These are phyloP conservation scores for Thunnus albacares DNA, from an alignment of 2,797 vertebrate species.

Conservation along the genomic window DNA sequence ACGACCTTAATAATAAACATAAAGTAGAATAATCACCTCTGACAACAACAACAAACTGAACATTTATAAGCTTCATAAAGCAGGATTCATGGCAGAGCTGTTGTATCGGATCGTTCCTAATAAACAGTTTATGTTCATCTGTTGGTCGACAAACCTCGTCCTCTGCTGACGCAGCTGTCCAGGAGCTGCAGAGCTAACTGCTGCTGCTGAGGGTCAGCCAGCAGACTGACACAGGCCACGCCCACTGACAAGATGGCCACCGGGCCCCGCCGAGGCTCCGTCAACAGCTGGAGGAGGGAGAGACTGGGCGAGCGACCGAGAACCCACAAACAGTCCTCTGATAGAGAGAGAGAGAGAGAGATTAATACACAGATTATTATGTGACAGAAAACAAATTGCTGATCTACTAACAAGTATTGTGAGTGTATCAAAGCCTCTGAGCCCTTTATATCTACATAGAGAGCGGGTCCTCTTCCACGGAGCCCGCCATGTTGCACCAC, in stretches of 20 bases:
- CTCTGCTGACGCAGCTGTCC: slow-evolving; percentile 73
- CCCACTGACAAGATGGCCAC: slow-evolving; percentile 76
- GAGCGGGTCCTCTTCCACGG: too few relatives aligned
- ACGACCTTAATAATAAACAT: too few relatives aligned
- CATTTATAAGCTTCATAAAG: too few relatives aligned
- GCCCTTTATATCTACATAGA: too few relatives aligned
- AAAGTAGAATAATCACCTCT: too few relatives aligned
- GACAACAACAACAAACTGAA: too few relatives aligned
- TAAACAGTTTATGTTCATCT: slow-evolving; percentile 21
- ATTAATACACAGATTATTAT: neutral
- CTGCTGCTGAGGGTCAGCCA: slow-evolving; percentile 64
- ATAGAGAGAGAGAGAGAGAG: slow-evolving; percentile 25
- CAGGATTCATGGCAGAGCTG: too few relatives aligned
- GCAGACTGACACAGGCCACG: slow-evolving; percentile 67
- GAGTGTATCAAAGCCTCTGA: too few relatives aligned
- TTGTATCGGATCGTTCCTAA: neutral
- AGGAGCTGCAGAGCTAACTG: slow-evolving; percentile 79
- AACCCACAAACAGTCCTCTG: slow-evolving; percentile 86
- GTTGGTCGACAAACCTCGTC: slow-evolving; percentile 62
- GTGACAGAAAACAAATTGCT: neutral
- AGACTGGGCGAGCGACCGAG: slow-evolving; percentile 76
- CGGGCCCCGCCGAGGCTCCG: slow-evolving; percentile 62
- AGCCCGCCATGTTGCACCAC: too few relatives aligned
- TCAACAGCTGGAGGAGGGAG: slow-evolving; percentile 81
- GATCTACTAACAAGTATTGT: too few relatives aligned